These are phyloP conservation scores for Drosophila murphyi DNA, from an alignment of 1,140 invertebrate species.

Conservation along the genomic window DNA sequence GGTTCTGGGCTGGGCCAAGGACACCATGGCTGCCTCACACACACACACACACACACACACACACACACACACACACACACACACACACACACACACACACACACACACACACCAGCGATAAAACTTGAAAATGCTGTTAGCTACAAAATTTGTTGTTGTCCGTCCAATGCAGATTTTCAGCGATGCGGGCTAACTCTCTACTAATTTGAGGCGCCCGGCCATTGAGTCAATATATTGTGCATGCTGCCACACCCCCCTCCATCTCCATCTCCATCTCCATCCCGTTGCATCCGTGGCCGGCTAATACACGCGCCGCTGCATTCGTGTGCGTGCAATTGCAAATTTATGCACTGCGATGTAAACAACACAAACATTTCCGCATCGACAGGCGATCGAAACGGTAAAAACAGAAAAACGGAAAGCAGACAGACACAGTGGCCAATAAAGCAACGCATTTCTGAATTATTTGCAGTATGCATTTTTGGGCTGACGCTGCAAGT, in stretches of 20 bases:
- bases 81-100: slow-evolving; percentile 22
- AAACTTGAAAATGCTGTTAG: slow-evolving; percentile 83
- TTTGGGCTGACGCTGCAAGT: slow-evolving; percentile 39
- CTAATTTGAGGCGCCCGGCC: slow-evolving; percentile 49
- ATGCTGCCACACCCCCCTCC: neutral
- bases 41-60: slow-evolving; percentile 12
- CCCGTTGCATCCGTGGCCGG: neutral
- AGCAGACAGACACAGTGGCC: slow-evolving; percentile 14
- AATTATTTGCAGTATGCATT: slow-evolving; percentile 78
- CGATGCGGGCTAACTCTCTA: slow-evolving; percentile 9
- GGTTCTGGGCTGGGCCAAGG: slow-evolving; percentile 63
- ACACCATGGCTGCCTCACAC: slow-evolving; percentile 40
- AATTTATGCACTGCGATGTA: slow-evolving; percentile 81
- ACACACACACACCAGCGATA: slow-evolving; percentile 50
- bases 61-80: slow-evolving; percentile 15
- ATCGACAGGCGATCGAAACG: slow-evolving; percentile 14
- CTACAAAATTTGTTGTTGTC: slow-evolving; percentile 78
- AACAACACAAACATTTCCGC: slow-evolving; percentile 79
- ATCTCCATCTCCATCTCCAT: neutral
- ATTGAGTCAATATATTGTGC: slow-evolving; percentile 46
- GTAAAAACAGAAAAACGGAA: neutral
- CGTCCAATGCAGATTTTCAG: slow-evolving; percentile 50
- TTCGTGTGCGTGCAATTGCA: slow-evolving; percentile 71
- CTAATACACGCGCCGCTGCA: slow-evolving; percentile 60
- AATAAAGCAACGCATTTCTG: slow-evolving; percentile 63